Conservation (phyloP, 2,113 vertebrate genomes). For the Oceanites oceanicus region DNA sequence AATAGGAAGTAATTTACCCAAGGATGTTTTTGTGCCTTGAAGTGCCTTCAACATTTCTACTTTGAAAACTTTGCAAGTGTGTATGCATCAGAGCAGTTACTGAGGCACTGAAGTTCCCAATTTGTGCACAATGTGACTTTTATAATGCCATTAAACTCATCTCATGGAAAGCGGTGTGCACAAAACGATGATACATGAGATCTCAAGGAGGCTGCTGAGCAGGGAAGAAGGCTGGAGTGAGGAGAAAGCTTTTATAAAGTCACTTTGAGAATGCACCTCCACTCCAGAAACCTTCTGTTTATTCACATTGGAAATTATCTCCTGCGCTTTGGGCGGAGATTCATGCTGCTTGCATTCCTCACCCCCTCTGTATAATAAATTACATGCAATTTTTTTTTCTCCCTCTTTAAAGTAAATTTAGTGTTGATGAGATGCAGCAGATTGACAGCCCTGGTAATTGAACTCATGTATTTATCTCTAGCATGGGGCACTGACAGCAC, state of each 20-base stretch:
- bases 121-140: conserved; percentile 82
- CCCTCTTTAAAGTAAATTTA: neutral
- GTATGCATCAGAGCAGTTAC: conserved; percentile 70
- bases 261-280: conserved; percentile 61
- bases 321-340: neutral
- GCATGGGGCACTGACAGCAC: neutral
- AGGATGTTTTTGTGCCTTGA: conserved; percentile 83
- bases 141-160: conserved; percentile 80
- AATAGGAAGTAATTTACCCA: conserved; percentile 86
- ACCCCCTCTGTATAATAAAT: neutral
- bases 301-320: neutral
- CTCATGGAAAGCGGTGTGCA: conserved; percentile 70
- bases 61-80: conserved; percentile 74
- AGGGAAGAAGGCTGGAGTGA: conserved; percentile 12
- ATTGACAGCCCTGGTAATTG: neutral
- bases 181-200: conserved; percentile 73
- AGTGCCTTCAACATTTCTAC: conserved; percentile 76
- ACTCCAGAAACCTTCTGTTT: conserved; percentile 17
- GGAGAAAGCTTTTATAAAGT: conserved; percentile 63
- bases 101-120: conserved; percentile 71
- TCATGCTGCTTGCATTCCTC: neutral
- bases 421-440: neutral
- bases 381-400: neutral
- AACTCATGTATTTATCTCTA: neutral
- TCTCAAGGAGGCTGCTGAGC: conserved; percentile 63